Percentiles rank a stretch among this genome's conserved stretches.
Conservation (phyloP, 2,113 vertebrate species). For the Rhinolophus ferrumequinum region DNA sequence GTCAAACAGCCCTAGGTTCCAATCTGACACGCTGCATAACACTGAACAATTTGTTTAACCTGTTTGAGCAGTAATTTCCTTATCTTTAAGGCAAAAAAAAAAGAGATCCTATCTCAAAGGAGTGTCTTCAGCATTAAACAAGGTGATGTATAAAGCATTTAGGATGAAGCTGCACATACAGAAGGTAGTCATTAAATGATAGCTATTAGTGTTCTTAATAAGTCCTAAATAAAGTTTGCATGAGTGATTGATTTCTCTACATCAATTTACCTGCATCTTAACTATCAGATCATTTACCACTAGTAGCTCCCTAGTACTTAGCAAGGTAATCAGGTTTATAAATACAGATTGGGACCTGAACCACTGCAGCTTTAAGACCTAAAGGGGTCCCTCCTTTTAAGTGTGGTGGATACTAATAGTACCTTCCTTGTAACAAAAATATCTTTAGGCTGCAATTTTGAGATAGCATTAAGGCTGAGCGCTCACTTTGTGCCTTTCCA, state of each 20-base stretch:
- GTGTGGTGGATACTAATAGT: slow-evolving; percentile 40
- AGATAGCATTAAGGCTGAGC: slow-evolving; percentile 59
- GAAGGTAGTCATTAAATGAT: slow-evolving; percentile 27
- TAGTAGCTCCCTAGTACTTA: not conserved
- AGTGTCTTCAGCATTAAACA: not conserved
- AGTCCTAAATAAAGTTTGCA: not conserved
- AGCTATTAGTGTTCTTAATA: slow-evolving; percentile 46
- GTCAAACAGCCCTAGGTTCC: not conserved
- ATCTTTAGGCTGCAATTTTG: slow-evolving; percentile 79
- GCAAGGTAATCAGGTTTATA: slow-evolving; percentile 9
- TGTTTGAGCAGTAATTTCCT: slow-evolving; percentile 7
- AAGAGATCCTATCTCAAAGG: slow-evolving; percentile 6
- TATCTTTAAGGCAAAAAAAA: slow-evolving; percentile 34
- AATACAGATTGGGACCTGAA: not conserved
- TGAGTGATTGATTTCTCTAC: slow-evolving; percentile 10
- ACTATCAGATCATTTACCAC: not conserved
- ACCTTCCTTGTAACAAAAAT: slow-evolving; percentile 77
- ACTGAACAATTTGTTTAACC: slow-evolving; percentile 15
- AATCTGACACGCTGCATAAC: not conserved
- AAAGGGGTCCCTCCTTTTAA: not conserved
- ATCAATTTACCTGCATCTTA: slow-evolving; percentile 15
- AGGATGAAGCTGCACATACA: not conserved
- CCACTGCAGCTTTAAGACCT: not conserved
- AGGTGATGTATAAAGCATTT: slow-evolving; percentile 1
- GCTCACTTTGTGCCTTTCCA: slow-evolving; percentile 76